Evolutionary conservation across 2,797 vertebrate genomes (phyloP).

Genomic region (Cossypha heuglini): DNA sequence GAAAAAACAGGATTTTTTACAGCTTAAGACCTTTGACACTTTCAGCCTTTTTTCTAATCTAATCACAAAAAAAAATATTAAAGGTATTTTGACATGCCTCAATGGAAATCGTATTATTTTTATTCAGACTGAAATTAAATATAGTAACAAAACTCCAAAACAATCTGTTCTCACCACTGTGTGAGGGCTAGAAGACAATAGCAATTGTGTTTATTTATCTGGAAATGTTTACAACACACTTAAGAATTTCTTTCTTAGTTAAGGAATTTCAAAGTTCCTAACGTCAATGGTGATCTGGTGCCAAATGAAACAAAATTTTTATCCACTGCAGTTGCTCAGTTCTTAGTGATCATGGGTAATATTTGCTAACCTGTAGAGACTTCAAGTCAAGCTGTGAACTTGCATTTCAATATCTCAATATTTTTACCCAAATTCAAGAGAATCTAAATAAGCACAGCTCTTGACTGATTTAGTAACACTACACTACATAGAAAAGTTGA

Average conservation of each 20-base stretch:
- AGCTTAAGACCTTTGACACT: background rate
- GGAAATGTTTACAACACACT: background rate
- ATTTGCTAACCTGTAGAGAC: background rate
- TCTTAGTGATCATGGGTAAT: background rate
- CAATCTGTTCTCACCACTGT: background rate
- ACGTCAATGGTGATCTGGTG: background rate
- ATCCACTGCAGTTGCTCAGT: background rate
- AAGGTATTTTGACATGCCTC: background rate
- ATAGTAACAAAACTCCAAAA: background rate
- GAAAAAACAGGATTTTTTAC: background rate
- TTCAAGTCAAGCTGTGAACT: background rate
- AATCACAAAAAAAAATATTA: background rate
- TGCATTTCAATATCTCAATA: background rate
- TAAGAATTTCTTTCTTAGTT: background rate
- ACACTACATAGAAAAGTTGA: rapidly evolving
- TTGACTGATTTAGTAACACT: background rate
- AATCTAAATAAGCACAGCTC: rapidly evolving
- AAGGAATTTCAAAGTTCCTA: background rate
- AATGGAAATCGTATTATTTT: background rate
- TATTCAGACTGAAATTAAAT: background rate
- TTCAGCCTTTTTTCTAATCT: background rate
- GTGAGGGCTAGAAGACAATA: background rate
- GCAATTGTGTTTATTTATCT: background rate
- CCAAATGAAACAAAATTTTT: background rate
- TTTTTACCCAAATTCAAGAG: background rate